phyloP scores from a whole-genome alignment of 2,888 invertebrate genomes.

The Biston stratarius region DNA sequence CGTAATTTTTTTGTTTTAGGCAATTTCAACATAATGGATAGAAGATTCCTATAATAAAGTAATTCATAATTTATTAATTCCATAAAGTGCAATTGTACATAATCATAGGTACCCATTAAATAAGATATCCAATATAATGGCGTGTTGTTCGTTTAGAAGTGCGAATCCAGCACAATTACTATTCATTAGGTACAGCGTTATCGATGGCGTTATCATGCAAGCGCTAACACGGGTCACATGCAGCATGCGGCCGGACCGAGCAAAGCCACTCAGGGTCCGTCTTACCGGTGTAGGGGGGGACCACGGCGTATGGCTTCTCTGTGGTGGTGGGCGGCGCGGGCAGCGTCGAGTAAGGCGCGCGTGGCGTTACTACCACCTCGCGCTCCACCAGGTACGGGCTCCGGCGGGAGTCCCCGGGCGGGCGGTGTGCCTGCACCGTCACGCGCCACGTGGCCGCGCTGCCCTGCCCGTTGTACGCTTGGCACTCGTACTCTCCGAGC shows the following conservation, averaged over 20 bases:
- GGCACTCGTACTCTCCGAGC: conserved; percentile 95
- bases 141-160: conserved; percentile 7
- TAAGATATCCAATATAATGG: background rate
- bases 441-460: conserved; percentile 92
- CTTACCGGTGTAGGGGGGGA: conserved; percentile 74
- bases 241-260: conserved; percentile 45
- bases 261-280: conserved; percentile 36
- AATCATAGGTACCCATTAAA: background rate
- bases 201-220: conserved; percentile 43
- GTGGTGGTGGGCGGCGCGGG: conserved; percentile 51
- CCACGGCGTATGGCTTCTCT: conserved; percentile 50
- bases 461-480: conserved; percentile 94
- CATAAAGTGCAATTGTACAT: background rate
- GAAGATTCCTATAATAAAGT: background rate
- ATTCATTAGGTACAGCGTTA: conserved; percentile 12
- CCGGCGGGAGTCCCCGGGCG: conserved; percentile 81
- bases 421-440: conserved; percentile 90
- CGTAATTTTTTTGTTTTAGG: no score
- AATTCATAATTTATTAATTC: background rate
- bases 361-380: conserved; percentile 32
- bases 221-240: conserved; percentile 46
- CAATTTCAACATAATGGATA: background rate
- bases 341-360: conserved; percentile 30
- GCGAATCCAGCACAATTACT: conserved; percentile 5
- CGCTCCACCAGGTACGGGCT: conserved; percentile 54